Evolutionary conservation across 2,888 invertebrate genomes (phyloP), one percentile per base, ranked within the genome.

Genomic region (Spialia ferax): DNA sequence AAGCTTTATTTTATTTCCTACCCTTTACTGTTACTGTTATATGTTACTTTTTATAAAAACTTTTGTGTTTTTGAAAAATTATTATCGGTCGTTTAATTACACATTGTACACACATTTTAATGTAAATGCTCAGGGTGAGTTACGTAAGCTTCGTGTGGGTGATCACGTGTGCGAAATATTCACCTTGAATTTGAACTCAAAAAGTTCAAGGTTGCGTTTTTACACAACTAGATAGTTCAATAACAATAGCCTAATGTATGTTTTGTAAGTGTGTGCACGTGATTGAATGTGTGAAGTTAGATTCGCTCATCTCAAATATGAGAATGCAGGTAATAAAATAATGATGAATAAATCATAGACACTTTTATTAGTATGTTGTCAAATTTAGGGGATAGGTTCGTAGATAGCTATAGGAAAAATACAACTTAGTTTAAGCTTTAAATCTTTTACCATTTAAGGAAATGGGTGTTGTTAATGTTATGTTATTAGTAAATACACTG

Each of bases 151-250:
- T 79, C 63, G 71, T 72, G 74, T 73, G 73, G 83, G 83, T 81
- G 80, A 83, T 82, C 85, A 88, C 87, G 86, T 86, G 86, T 82
- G 80, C 78, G 79, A 74, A 78, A 77, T 78, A 79, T 79, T 91
- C 82, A 85, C 93, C 93, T 93, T 93, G 91, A 86, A 83, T 76
- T 80, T 90, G 91, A 93, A 91, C 93, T 89, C 86, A 71, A 74
- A 69, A 83, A 87, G 93, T 93, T 93, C 93, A 93, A 93, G 93
- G 93, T 83, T 88, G 82, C 79, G 85, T 93, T 92, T 93, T 93
- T 92, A 88, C 89, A 84, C 79, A 78, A 71, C 73, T 73, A 79
- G 73, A 78, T 74, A 75, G 77, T 73, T 80, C 80, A 87, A 83
- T 78, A 86, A 88, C 85, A 88, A 88, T 85, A 82, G 82, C 66